Base-by-base conservation (phyloP, 1,140 invertebrate species). In the Microplitis demolitor region DNA sequence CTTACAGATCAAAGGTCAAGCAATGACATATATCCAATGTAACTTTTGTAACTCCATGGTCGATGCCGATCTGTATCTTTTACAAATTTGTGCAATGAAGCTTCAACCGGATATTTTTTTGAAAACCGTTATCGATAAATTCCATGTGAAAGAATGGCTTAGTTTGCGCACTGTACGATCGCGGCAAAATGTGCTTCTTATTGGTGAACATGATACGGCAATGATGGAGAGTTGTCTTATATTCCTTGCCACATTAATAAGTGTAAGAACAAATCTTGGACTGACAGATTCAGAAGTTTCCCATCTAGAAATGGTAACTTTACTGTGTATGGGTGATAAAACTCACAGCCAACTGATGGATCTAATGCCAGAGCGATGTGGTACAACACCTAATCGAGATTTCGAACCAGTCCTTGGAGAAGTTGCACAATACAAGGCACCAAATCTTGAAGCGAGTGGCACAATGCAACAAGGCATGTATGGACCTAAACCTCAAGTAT, bases 41-140 rank as follows among this genome's bases (percentile, higher is more conserved):
- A 98, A 99, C 88, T 99, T 99, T 87, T 98, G 96, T 87, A 98
- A 98, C 86, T 98, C 97, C 1, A 98, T 98, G 95, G 95, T 97
- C 0, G 97, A 99, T 88, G 95, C 97, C 78, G 97, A 99, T 89
- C 88, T 99, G 51, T 99, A 96, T 88, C 91, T 98, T 61, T 84
- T 98, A 68, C 96, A 97, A 91, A 91, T 98, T 16, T 97, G 96
- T 87, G 95, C 95, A 50, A 96, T 94, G 3, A 92, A 96, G 81
- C 87, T 98, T 71, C 92, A 93, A 70, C 91, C 95, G 3, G 93
- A 96, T 80, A 90, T 92, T 73, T 98, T 98, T 84, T 84, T 98
- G 8, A 91, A 92, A 75, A 95, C 93, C 72, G 91, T 97, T 33
- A 91, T 98, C 54, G 94, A 98, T 78, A 94, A 95, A 94, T 97